Evolutionary conservation across 2,113 vertebrate species (phyloP).

Genomic region (Hyperopisus bebe): DNA sequence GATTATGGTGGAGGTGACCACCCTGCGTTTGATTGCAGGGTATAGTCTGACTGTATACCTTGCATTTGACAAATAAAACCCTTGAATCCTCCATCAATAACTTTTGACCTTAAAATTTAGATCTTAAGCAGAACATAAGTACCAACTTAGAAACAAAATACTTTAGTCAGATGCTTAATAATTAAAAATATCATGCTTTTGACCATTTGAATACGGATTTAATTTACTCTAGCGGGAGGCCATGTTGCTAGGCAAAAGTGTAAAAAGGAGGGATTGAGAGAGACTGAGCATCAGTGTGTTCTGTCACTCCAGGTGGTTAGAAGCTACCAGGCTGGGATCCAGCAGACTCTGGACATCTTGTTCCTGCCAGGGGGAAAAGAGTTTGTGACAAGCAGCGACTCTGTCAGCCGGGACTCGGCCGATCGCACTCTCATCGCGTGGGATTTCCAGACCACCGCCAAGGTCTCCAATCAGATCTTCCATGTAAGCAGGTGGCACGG

Average conservation of each 20-base stretch:
- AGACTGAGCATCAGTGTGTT: neutral
- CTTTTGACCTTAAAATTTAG: neutral
- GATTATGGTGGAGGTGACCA: neutral
- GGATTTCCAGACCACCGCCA: slow-evolving; percentile 85
- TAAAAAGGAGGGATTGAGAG: neutral
- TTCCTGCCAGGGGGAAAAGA: slow-evolving; percentile 77
- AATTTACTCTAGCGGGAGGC: neutral
- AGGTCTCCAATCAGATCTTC: slow-evolving; percentile 95
- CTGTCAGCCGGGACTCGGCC: slow-evolving; percentile 89
- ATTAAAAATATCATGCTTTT: neutral
- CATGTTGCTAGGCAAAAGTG: neutral
- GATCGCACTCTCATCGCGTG: slow-evolving; percentile 91
- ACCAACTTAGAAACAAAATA: neutral
- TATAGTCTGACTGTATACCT: neutral
- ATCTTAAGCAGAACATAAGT: neutral
- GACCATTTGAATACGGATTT: neutral
- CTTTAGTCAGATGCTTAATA: neutral
- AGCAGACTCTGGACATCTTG: slow-evolving; percentile 87
- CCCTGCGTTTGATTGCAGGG: neutral
- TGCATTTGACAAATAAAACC: neutral
- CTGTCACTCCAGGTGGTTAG: slow-evolving; percentile 66
- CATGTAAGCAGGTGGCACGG: slow-evolving; percentile 66
- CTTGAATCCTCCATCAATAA: neutral
- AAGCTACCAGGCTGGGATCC: slow-evolving; percentile 79
- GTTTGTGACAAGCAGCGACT: slow-evolving; percentile 87